Conservation (phyloP, 2,113 vertebrate genomes). For the Gulo gulo region DNA sequence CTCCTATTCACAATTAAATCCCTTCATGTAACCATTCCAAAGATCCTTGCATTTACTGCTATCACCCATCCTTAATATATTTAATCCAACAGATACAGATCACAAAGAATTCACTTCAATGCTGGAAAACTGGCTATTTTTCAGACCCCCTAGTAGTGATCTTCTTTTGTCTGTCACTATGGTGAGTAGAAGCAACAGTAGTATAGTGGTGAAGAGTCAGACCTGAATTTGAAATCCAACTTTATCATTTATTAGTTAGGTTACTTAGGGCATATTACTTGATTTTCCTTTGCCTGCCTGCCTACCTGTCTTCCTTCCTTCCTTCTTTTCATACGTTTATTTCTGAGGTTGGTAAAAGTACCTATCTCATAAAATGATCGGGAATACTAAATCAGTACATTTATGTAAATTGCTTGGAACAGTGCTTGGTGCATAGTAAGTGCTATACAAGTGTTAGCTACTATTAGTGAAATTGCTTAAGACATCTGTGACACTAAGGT, state of each 20-base stretch:
- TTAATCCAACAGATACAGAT: slow-evolving; percentile 18
- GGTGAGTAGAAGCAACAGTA: background rate
- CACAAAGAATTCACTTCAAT: background rate
- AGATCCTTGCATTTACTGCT: background rate
- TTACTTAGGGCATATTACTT: background rate
- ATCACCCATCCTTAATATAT: background rate
- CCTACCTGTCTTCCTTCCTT: background rate
- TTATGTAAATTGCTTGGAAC: slow-evolving; percentile 31
- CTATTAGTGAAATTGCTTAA: slow-evolving; percentile 48
- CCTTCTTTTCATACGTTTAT: background rate
- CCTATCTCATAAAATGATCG: background rate
- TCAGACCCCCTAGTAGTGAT: background rate
- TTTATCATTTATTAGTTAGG: background rate
- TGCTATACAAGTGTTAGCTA: slow-evolving; percentile 1
- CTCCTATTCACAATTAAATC: slow-evolving; percentile 5
- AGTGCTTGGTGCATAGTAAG: background rate
- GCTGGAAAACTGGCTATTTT: background rate
- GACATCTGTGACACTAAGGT: background rate
- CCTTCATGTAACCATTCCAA: slow-evolving; percentile 39
- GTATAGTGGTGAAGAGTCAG: background rate
- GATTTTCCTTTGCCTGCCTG: background rate
- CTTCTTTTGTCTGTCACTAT: background rate
- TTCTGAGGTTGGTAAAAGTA: slow-evolving; percentile 11
- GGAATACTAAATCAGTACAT: slow-evolving; percentile 28
- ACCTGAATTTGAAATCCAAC: background rate